Base-by-base conservation (phyloP, 2,888 invertebrate genomes). In the Drosophila quinaria region DNA sequence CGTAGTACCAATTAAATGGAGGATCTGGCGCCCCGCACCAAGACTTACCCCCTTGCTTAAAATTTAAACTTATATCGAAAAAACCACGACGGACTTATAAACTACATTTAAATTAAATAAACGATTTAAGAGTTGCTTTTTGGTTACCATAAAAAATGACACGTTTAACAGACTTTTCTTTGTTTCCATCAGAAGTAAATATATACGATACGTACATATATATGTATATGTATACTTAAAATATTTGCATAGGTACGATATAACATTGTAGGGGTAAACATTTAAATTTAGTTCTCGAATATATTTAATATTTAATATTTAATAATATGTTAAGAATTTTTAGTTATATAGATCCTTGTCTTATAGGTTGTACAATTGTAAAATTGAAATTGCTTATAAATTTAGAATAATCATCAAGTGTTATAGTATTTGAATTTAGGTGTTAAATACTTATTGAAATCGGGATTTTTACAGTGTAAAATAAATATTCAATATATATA, bases 331-430 rank as follows among this genome's bases (percentile, higher is more conserved):
- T 49, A 74, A 50, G 68, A 44, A 11, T 42, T 19, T 60, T 66
- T 59, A 58, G 42, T 31, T 35, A 62, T 69, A 64, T 67, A 68
- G 37, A 52, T 61, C 41, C 44, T 60, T 67, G 59, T 56, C 59
- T 67, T 68, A 50, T 64, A 15, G 51, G 60, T 55, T 71, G 64
- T 67, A 52, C 62, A 76, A 74, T 81, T 79, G 78, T 85, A 82
- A 79, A 89, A 85, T 83, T 82, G 78, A 80, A 89, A 91, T 90
- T 90, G 90, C 91, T 91, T 89, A 74, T 87, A 80, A 85, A 87
- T 91, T 90, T 89, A 90, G 88, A 90, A 90, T 90, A 55, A 55
- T 77, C 70, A 17, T 74, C 55, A n/a, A 37, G 25, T 60, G 58
- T 22, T 19, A 4, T 44, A 33, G 49, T 44, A 55, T 54, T 39